These are phyloP conservation scores for Drosophila paulistorum DNA, from an alignment of 1,140 invertebrate species.

Conservation along the genomic window DNA sequence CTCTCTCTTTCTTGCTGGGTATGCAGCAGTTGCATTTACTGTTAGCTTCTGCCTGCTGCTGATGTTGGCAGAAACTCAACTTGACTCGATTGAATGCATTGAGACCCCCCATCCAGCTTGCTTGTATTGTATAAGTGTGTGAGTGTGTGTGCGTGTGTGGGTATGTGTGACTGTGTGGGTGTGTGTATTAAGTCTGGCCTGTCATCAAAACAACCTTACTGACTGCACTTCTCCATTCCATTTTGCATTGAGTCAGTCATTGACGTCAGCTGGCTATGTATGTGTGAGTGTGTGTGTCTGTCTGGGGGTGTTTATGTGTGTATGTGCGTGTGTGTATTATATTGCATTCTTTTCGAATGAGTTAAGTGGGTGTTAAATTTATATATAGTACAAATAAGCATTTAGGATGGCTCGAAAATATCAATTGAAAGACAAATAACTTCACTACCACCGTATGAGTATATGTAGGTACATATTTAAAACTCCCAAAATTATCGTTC, in stretches of 20 bases:
- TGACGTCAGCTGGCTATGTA: conserved; percentile 1
- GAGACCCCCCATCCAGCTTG: conserved; percentile 5
- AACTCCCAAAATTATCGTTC: too few species aligned
- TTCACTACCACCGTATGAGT: too few species aligned
- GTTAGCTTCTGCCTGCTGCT: conserved; percentile 31
- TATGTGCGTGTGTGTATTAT: conserved; percentile 6
- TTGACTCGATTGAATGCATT: conserved; percentile 43
- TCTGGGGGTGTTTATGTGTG: background rate
- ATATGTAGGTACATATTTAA: too few species aligned
- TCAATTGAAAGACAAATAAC: background rate
- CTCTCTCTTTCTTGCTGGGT: background rate
- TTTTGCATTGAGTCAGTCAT: conserved; percentile 18
- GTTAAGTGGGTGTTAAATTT: conserved; percentile 14
- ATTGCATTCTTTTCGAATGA: conserved; percentile 17
- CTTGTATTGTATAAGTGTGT: background rate
- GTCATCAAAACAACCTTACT: conserved; percentile 42
- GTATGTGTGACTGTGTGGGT: background rate
- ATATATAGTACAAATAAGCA: conserved; percentile 5
- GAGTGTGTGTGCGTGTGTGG: background rate
- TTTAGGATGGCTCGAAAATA: background rate
- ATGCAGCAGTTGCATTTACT: conserved; percentile 23
- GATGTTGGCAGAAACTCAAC: conserved; percentile 46
- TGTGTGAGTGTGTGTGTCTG: background rate
- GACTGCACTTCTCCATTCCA: conserved; percentile 30
- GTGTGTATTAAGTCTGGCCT: conserved; percentile 28